Conservation (phyloP, 2,113 vertebrate genomes). For the Sorex fumeus region DNA sequence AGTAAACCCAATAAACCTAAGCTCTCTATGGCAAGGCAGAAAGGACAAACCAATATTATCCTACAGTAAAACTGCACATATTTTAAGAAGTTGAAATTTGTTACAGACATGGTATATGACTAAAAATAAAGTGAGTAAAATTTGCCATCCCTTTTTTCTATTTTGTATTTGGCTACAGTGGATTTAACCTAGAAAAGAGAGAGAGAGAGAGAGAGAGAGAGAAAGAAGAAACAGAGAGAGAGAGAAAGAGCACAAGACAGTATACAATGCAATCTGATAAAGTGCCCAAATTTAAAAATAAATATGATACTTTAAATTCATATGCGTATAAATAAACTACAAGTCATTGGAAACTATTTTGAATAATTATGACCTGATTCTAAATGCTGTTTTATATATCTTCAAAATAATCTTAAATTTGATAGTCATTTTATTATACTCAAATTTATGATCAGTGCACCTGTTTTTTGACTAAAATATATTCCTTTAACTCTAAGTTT, state of each 20-base stretch:
- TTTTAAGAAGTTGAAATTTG: not conserved
- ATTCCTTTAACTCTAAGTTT: conserved; percentile 1
- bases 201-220: not conserved
- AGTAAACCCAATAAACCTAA: too few relatives aligned
- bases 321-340: not conserved
- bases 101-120: not conserved
- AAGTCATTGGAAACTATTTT: conserved; percentile 5
- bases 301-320: not conserved
- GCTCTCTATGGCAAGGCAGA: too few relatives aligned
- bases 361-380: not conserved
- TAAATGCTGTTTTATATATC: not conserved
- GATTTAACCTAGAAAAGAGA: conserved; percentile 2
- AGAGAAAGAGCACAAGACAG: too few relatives aligned
- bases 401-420: conserved; percentile 6
- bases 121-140: not conserved
- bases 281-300: not conserved
- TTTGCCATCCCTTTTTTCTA: not conserved
- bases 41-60: too few relatives aligned
- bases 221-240: too few relatives aligned
- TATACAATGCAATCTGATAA: not conserved
- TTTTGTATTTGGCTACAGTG: not conserved
- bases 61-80: too few relatives aligned
- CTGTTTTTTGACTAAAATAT: not conserved
- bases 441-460: not conserved
- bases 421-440: not conserved